Conservation (phyloP, 2,888 invertebrate genomes). For the Erebia epiphron region DNA sequence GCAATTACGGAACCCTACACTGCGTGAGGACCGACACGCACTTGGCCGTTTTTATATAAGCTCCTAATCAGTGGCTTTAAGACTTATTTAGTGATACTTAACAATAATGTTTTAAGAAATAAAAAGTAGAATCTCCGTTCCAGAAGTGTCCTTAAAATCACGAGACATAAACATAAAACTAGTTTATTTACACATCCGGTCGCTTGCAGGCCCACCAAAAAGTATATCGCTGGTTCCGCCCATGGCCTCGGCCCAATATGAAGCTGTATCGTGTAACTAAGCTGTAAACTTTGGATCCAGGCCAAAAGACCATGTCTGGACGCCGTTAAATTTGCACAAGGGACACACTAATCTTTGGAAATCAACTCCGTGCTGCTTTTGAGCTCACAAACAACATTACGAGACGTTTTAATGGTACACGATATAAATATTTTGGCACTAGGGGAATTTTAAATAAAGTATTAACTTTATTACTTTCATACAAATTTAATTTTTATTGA, state of each 20-base stretch:
- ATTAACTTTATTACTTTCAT: too few relatives aligned
- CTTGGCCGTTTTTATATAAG: too few relatives aligned
- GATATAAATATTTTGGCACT: slow-evolving; percentile 33
- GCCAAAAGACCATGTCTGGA: slow-evolving; percentile 71
- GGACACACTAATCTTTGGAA: slow-evolving; percentile 54
- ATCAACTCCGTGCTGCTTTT: slow-evolving; percentile 44
- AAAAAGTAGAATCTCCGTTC: too few relatives aligned
- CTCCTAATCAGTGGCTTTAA: too few relatives aligned
- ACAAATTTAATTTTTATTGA: slow-evolving; percentile 4
- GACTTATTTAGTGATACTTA: neutral
- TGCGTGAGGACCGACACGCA: too few relatives aligned
- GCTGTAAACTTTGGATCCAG: slow-evolving; percentile 62
- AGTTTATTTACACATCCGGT: neutral
- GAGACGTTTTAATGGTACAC: slow-evolving; percentile 38
- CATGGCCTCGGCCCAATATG: slow-evolving; percentile 31
- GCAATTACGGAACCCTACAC: too few relatives aligned
- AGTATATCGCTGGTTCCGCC: neutral
- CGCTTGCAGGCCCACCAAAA: neutral
- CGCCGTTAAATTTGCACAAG: slow-evolving; percentile 65
- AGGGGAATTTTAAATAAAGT: slow-evolving; percentile 15
- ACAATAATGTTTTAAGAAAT: too few relatives aligned
- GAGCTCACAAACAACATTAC: slow-evolving; percentile 41
- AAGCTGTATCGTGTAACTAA: slow-evolving; percentile 54
- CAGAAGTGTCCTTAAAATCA: neutral
- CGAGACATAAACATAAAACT: neutral